Evolutionary conservation across 2,797 vertebrate genomes (phyloP).

Genomic region (Manis crassicaudata): DNA sequence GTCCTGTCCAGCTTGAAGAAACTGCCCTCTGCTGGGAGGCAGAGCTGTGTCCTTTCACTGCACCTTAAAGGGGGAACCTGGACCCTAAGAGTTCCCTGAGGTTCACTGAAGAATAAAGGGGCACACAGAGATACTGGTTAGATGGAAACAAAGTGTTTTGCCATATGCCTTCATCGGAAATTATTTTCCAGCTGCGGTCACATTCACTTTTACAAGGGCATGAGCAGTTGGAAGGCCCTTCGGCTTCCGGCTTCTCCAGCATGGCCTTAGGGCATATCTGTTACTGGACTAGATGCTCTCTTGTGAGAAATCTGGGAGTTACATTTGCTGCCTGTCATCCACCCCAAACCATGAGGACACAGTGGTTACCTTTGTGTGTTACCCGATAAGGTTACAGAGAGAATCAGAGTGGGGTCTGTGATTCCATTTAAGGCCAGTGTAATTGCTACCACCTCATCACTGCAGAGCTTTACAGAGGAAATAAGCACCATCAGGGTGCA

Average conservation of each 20-base stretch:
- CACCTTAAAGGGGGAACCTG: background rate
- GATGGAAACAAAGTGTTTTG: constrained; percentile 51
- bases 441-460: constrained; percentile 59
- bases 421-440: constrained; percentile 76
- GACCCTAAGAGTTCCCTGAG: background rate
- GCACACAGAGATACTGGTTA: background rate
- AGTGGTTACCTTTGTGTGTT: constrained; percentile 27
- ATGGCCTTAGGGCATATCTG: constrained; percentile 2
- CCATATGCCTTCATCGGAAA: background rate
- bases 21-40: background rate
- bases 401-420: constrained; percentile 65
- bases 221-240: background rate
- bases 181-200: constrained; percentile 47
- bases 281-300: constrained; percentile 29
- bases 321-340: background rate
- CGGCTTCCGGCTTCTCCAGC: background rate
- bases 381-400: constrained; percentile 71
- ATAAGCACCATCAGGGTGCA: constrained; percentile 68
- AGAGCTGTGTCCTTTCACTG: background rate
- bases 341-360: background rate
- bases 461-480: constrained; percentile 63
- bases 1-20: background rate
- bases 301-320: constrained; percentile 20
- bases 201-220: constrained; percentile 43
- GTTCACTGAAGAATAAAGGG: background rate